Evolutionary conservation across 2,888 invertebrate species (phyloP).

Genomic region (Odiellus spinosus): DNA sequence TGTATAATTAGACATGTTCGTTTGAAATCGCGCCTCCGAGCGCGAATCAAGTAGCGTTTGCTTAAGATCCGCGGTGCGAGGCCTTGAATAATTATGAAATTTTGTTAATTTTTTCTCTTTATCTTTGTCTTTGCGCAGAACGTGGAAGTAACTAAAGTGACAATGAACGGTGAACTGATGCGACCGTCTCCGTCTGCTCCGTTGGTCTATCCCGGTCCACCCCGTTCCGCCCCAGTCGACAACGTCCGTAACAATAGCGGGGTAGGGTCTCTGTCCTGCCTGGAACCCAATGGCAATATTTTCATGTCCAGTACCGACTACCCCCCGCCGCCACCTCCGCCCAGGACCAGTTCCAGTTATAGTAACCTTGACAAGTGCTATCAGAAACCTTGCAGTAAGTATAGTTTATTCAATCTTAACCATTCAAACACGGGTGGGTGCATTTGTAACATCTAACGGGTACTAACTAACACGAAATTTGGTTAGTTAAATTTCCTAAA

Average conservation of each 20-base stretch:
- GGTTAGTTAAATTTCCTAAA: too few relatives aligned
- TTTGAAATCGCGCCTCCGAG: too few relatives aligned
- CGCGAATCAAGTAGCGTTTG: too few relatives aligned
- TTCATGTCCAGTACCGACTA: neutral
- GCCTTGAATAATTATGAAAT: too few relatives aligned
- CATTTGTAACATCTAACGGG: too few relatives aligned
- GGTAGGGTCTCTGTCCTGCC: constrained; percentile 2
- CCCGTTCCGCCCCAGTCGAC: constrained; percentile 11
- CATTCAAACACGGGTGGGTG: too few relatives aligned
- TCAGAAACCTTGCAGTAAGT: constrained; percentile 11
- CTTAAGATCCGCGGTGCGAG: too few relatives aligned
- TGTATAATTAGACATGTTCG: too few relatives aligned
- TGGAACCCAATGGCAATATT: constrained; percentile 70
- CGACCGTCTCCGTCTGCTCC: constrained; percentile 6
- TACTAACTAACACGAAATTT: too few relatives aligned
- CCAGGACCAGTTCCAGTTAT: constrained; percentile 14
- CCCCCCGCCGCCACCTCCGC: constrained; percentile 10
- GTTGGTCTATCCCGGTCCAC: neutral
- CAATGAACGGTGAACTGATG: constrained; percentile 48
- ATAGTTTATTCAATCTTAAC: too few relatives aligned
- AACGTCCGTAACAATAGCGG: constrained; percentile 6
- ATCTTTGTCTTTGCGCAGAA: constrained; percentile 34
- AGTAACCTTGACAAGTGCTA: constrained; percentile 19
- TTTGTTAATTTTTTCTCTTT: too few relatives aligned
- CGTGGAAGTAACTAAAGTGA: constrained; percentile 63